These are phyloP conservation scores for Loripinus fragilis DNA, from an alignment of 2,888 invertebrate species.

Conservation along the genomic window DNA sequence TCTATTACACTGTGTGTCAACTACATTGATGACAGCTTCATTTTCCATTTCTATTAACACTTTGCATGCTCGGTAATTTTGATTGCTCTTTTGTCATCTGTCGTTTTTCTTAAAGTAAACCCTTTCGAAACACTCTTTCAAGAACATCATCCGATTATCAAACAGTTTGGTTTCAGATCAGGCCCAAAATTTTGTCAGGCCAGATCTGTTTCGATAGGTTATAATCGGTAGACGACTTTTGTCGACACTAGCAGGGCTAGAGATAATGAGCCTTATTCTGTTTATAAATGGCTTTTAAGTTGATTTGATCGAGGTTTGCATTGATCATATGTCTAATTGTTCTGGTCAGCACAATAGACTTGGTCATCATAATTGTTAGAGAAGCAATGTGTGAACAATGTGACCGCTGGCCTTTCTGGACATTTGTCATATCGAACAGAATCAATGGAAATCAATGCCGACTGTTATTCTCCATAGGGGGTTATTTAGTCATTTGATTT, in stretches of 20 bases:
- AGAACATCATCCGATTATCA: too few species aligned
- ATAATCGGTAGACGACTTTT: too few species aligned
- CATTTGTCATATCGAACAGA: slow-evolving; percentile 17
- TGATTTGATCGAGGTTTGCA: background rate
- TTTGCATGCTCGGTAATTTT: too few species aligned
- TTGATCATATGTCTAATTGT: slow-evolving; percentile 13
- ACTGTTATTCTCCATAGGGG: slow-evolving; percentile 3
- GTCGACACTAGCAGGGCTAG: too few species aligned
- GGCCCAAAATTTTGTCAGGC: too few species aligned
- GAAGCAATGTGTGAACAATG: slow-evolving; percentile 46
- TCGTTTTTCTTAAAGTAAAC: too few species aligned
- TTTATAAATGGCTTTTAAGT: slow-evolving; percentile 16
- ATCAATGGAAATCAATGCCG: background rate
- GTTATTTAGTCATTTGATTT: slow-evolving; percentile 9
- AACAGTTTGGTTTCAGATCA: too few species aligned
- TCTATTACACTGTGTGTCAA: background rate
- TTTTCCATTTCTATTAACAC: slow-evolving; percentile 2
- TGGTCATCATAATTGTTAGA: slow-evolving; percentile 12
- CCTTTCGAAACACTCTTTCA: too few species aligned
- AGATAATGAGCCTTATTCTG: background rate
- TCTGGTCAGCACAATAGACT: background rate
- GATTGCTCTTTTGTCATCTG: too few species aligned
- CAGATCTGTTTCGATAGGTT: too few species aligned
- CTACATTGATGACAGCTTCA: slow-evolving; percentile 1
- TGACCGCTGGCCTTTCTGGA: slow-evolving; percentile 39